A percentile compares a stretch with the other conserved stretches of the same genome.
phyloP scores from a whole-genome alignment of 2,113 vertebrate species.

The Recurvirostra avosetta region DNA sequence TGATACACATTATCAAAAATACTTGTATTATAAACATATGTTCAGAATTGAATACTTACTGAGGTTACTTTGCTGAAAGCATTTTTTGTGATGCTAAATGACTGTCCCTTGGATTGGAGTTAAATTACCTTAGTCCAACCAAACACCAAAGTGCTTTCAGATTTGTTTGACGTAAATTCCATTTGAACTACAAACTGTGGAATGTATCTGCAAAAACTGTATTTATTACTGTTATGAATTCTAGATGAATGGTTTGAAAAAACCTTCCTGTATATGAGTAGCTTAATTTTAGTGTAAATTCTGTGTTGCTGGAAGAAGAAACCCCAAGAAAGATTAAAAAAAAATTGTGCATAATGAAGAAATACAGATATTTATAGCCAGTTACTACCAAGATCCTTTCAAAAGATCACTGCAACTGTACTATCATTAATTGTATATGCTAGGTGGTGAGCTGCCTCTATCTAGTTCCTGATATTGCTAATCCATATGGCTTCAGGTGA shows the following conservation, averaged over 20 bases:
- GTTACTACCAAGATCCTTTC: not conserved
- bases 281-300: not conserved
- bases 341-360: not conserved
- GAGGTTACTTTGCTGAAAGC: not conserved
- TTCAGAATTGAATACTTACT: not conserved
- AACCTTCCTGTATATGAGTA: not conserved
- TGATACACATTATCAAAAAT: not conserved
- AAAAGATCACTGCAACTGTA: rapidly evolving
- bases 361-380: not conserved
- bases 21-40: not conserved
- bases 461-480: not conserved
- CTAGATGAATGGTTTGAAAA: not conserved
- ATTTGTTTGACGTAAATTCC: not conserved
- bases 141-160: not conserved
- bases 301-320: not conserved
- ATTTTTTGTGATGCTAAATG: not conserved
- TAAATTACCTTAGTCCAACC: not conserved
- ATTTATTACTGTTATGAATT: not conserved
- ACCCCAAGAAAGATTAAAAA: not conserved
- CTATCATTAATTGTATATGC: not conserved
- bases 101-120: not conserved
- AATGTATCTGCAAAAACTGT: not conserved
- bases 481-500: not conserved
- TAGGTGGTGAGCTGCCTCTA: not conserved
- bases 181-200: not conserved